Conservation (phyloP, 2,888 invertebrate genomes). For the Penaeus monodon region DNA sequence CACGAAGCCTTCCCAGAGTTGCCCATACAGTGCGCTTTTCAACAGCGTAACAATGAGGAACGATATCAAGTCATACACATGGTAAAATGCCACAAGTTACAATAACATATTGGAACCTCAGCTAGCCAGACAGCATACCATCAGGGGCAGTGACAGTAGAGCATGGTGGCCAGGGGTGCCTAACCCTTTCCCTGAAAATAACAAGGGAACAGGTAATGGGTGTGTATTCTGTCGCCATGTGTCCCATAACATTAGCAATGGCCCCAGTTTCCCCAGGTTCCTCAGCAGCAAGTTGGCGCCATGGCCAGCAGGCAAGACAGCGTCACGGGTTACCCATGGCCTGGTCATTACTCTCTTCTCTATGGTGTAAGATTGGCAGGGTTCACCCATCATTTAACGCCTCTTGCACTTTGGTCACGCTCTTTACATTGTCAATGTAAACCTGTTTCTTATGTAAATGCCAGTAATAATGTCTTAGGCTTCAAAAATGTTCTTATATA, state of each 20-base stretch:
- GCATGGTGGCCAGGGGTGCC: conserved; percentile 30
- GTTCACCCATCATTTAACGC: conserved; percentile 2
- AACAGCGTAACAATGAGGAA: conserved; percentile 60
- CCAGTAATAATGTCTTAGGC: conserved; percentile 33
- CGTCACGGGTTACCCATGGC: conserved; percentile 27
- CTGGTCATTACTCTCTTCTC: conserved; percentile 22
- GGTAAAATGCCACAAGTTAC: conserved; percentile 55
- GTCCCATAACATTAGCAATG: conserved; percentile 47
- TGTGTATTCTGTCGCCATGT: conserved; percentile 59
- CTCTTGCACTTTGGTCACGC: conserved; percentile 18
- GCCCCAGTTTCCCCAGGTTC: conserved; percentile 53
- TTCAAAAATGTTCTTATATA: conserved; percentile 23
- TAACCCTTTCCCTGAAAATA: neutral
- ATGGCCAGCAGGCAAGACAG: conserved; percentile 51
- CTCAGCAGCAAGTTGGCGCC: conserved; percentile 57
- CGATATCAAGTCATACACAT: conserved; percentile 55
- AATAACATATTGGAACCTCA: conserved; percentile 42
- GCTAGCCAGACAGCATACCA: conserved; percentile 31
- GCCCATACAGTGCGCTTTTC: conserved; percentile 54
- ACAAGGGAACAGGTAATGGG: conserved; percentile 16
- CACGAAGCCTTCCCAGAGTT: conserved; percentile 54
- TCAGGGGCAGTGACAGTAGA: conserved; percentile 56
- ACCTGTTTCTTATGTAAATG: conserved; percentile 13
- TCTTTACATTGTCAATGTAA: conserved; percentile 20
- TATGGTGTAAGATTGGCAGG: neutral